Conservation (phyloP, 2,888 invertebrate genomes). For the Drosophila multiciliata region DNA sequence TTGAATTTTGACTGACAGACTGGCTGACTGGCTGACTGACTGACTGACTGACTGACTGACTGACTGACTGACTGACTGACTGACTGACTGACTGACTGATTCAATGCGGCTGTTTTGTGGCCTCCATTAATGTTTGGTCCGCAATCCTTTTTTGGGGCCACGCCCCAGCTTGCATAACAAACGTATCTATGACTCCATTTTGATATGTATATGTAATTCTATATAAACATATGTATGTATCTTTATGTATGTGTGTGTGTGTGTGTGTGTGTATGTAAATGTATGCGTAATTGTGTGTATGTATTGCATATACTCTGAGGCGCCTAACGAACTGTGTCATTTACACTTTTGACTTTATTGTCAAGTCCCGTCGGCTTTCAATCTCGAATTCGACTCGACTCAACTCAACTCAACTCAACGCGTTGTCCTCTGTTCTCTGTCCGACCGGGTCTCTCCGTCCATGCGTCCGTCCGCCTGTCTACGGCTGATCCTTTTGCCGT, state of each 20-base stretch:
- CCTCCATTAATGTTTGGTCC: constrained; percentile 69
- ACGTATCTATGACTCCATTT: constrained; percentile 59
- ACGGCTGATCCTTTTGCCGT: constrained; percentile 64
- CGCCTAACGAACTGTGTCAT: constrained; percentile 83
- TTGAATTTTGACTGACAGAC: constrained; percentile 47
- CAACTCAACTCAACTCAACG: constrained; percentile 24
- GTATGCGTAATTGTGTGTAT: constrained; percentile 31
- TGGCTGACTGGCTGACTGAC: constrained; percentile 21
- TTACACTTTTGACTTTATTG: constrained; percentile 81
- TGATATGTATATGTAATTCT: constrained; percentile 25
- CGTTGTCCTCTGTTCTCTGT: constrained; percentile 11
- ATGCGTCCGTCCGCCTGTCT: constrained; percentile 20
- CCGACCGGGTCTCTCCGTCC: not conserved
- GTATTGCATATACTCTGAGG: constrained; percentile 53
- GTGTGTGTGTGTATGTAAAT: constrained; percentile 27
- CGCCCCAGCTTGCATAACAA: constrained; percentile 79
- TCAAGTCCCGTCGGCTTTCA: constrained; percentile 55
- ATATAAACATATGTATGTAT: constrained; percentile 25
- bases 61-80: constrained; percentile 24
- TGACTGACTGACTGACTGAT: constrained; percentile 23
- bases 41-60: constrained; percentile 33
- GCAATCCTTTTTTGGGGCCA: constrained; percentile 73
- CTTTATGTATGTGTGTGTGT: constrained; percentile 10
- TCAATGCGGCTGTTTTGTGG: constrained; percentile 54
- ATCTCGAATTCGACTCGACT: constrained; percentile 46